Evolutionary conservation across 2,113 vertebrate species (phyloP).

Genomic region (Ageneiosus marmoratus): DNA sequence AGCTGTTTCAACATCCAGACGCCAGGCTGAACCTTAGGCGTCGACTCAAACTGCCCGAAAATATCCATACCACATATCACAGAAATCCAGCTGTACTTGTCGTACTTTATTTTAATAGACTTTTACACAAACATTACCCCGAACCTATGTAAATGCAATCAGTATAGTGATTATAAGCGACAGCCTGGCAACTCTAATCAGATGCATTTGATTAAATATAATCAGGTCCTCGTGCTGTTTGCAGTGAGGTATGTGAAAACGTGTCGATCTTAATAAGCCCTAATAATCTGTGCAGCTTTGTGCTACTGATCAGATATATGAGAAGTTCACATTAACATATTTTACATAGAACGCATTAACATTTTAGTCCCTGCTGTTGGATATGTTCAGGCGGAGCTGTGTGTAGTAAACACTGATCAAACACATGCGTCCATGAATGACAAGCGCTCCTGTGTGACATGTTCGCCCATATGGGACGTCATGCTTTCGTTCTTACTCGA

Average conservation of each 20-base stretch:
- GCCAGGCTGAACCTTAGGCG: too few species aligned
- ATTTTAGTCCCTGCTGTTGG: too few species aligned
- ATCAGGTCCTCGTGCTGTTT: not conserved
- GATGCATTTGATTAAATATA: not conserved
- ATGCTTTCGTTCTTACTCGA: too few species aligned
- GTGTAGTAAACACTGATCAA: too few species aligned
- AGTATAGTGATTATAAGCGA: not conserved
- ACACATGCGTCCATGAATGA: too few species aligned
- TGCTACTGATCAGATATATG: not conserved
- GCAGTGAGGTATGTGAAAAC: not conserved
- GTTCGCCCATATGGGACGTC: too few species aligned
- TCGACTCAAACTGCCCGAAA: not conserved
- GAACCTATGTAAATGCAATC: not conserved
- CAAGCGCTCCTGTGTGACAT: too few species aligned
- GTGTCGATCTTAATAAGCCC: not conserved
- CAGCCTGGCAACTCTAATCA: not conserved
- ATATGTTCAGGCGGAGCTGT: too few species aligned
- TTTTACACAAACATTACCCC: not conserved
- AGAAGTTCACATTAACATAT: not conserved
- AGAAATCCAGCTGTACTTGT: not conserved
- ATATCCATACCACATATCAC: too few species aligned
- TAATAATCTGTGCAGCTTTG: not conserved
- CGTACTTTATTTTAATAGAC: not conserved
- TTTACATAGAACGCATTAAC: too few species aligned
- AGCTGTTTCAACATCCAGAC: not conserved